phyloP scores from a whole-genome alignment of 1,140 invertebrate genomes.

The Magallana ariakensis region DNA sequence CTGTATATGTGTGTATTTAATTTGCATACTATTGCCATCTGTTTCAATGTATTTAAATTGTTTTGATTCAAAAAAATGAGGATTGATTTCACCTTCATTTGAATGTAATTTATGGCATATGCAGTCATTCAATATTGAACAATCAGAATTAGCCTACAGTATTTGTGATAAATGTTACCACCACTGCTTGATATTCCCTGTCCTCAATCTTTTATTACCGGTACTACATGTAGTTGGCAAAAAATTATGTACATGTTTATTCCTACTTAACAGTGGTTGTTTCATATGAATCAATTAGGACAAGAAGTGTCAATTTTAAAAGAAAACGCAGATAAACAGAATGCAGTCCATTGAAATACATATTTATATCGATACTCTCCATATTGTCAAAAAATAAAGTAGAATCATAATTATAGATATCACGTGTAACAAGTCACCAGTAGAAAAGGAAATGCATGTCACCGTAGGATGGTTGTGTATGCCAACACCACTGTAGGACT shows the following conservation, averaged over 20 bases:
- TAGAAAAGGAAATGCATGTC: slow-evolving; percentile 13
- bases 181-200: not conserved
- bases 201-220: not conserved
- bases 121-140: slow-evolving; percentile 9
- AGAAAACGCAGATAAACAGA: not conserved
- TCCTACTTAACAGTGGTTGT: too few relatives aligned
- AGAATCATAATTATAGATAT: not conserved
- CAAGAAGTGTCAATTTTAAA: not conserved
- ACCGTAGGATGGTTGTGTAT: not conserved
- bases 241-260: too few relatives aligned
- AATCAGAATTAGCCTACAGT: not conserved
- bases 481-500: not conserved
- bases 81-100: not conserved
- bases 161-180: not conserved
- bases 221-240: not conserved
- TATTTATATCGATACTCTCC: not conserved
- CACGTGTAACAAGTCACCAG: not conserved
- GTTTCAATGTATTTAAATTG: not conserved
- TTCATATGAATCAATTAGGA: too few relatives aligned
- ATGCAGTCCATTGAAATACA: not conserved
- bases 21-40: too few relatives aligned
- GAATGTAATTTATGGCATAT: not conserved
- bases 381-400: slow-evolving; percentile 21
- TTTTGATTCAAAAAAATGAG: not conserved
- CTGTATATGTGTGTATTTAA: not conserved